A percentile compares a stretch with the other conserved stretches of the same genome.
Conservation (phyloP, 2,797 vertebrate species). For the Lateolabrax maculatus region DNA sequence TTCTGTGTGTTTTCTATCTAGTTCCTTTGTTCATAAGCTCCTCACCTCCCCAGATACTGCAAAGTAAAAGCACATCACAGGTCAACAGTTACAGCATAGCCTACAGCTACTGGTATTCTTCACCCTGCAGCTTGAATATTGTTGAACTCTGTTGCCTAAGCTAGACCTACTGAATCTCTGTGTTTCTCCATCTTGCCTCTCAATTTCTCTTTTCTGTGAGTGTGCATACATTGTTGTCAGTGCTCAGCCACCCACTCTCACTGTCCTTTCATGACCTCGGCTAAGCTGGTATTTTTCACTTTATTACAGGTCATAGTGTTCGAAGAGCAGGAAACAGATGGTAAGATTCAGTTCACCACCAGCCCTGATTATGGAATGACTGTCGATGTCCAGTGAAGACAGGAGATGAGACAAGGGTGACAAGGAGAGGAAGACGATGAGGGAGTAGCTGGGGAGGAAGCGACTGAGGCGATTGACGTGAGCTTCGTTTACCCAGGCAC, state of each 20-base stretch:
- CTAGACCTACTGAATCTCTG: neutral
- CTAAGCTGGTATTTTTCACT: constrained; percentile 28
- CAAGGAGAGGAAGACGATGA: constrained; percentile 6
- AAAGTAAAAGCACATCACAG: constrained; percentile 7
- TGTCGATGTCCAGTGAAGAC: constrained; percentile 85
- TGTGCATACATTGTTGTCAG: constrained; percentile 21
- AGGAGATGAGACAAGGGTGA: constrained; percentile 8
- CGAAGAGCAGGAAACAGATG: constrained; percentile 88
- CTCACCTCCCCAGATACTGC: neutral
- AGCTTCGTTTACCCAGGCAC: neutral
- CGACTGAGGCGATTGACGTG: neutral
- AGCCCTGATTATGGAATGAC: constrained; percentile 86
- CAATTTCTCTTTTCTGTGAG: neutral
- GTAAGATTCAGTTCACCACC: constrained; percentile 85
- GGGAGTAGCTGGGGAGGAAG: neutral
- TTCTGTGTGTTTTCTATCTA: neutral
- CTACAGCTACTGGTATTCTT: constrained; percentile 9
- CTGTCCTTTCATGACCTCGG: constrained; percentile 34
- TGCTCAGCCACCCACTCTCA: constrained; percentile 14
- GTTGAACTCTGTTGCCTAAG: constrained; percentile 34
- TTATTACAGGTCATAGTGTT: constrained; percentile 87
- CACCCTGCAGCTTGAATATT: constrained; percentile 19
- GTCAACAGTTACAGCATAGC: constrained; percentile 19
- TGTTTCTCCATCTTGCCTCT: constrained; percentile 1
- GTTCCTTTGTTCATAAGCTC: neutral